Evolutionary conservation across 1,140 invertebrate species (phyloP), one percentile per base, ranked within the genome.

Genomic region (Leptinotarsa lineolata): DNA sequence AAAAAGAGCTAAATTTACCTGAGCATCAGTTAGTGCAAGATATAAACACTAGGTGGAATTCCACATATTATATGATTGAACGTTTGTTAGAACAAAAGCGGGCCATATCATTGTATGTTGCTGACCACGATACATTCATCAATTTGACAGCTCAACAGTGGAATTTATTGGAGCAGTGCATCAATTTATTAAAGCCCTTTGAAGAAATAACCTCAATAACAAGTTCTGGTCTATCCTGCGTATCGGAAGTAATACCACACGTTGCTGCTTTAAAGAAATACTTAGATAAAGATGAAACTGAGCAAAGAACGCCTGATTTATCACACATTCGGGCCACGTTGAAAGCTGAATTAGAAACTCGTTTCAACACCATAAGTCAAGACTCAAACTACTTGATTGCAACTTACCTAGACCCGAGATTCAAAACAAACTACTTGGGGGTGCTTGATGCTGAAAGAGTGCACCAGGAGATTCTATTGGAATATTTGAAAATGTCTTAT

Each of bases 171-270:
- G 68, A 74, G 20, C 44, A 76, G 8, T 30, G 54, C 15, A 44
- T 76, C 18, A 72, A 44, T 39, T 63, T 76, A 21, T 59, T 76
- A 22, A 44, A 75, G 60, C 73, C 71, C 16, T 75, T 77, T 65
- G 73, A 77, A 63, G 73, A 77, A 65, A 70, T 77, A 15, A 77
- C 76, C 16, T 74, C 74, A 70, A 63, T 72, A 24, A 30, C 60
- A n/a, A 77, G 69, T 70, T 72, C 69, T 8, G 24, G 12, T 13
- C 22, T 16, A 21, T 70, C 70, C 6, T 67, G 15, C 2, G 61
- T 77, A 15, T 77, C 76, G 5, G 76, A 77, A 59, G 63, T 73
- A 8, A 77, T 77, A 22, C 76, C 70, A 3, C 58, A 59, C 18
- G 44, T 70, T 39, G 46, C 12, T 48, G 18, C 67, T 16, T 54